These are phyloP conservation scores for Gisinianus flammeolus DNA, from an alignment of 2,888 invertebrate genomes.

Conservation along the genomic window DNA sequence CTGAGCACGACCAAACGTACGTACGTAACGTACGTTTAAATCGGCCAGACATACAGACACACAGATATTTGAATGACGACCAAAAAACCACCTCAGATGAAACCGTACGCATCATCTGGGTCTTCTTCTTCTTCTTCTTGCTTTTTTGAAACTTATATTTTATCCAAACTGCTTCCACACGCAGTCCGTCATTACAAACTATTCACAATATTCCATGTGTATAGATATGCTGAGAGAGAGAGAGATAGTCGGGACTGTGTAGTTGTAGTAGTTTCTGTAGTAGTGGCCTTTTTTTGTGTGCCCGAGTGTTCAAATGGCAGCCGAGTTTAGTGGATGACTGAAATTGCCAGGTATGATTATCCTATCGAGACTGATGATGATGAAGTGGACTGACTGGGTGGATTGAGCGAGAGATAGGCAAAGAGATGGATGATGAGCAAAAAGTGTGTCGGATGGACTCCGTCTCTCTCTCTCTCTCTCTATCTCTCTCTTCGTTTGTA, in stretches of 20 bases:
- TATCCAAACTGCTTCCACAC: slow-evolving; percentile 3
- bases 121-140: too few relatives aligned
- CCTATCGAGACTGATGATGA: slow-evolving; percentile 37
- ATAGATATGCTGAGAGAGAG: neutral
- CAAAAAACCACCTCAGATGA: neutral
- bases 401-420: slow-evolving; percentile 18
- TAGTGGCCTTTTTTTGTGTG: too few relatives aligned
- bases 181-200: neutral
- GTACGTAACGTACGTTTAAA: neutral
- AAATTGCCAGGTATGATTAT: slow-evolving; percentile 42
- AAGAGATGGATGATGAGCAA: slow-evolving; percentile 22
- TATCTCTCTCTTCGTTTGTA: neutral
- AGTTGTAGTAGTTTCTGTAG: neutral
- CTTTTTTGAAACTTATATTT: too few relatives aligned
- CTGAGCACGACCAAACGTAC: neutral
- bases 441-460: neutral
- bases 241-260: neutral
- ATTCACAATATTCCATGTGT: neutral
- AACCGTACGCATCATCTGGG: too few relatives aligned
- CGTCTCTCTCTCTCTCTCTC: neutral
- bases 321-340: slow-evolving; percentile 12
- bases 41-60: too few relatives aligned
- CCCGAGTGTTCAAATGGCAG: too few relatives aligned
- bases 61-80: neutral
- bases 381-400: slow-evolving; percentile 26